A percentile compares a stretch with the other conserved stretches of the same genome.
These are phyloP conservation scores for Rhinoraja longicauda DNA, from an alignment of 2,797 vertebrate species.

Conservation along the genomic window DNA sequence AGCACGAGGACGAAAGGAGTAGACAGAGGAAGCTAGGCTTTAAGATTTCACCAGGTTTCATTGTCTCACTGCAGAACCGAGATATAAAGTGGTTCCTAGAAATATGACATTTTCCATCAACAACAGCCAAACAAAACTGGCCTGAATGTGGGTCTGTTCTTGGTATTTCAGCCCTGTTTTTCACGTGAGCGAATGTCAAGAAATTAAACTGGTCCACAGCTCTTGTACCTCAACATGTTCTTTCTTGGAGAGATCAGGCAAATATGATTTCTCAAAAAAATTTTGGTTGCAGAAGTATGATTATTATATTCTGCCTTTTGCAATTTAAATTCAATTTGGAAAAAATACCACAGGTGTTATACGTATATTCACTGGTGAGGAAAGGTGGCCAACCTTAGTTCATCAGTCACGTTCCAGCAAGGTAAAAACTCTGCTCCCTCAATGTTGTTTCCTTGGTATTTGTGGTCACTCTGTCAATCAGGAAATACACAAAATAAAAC, in stretches of 20 bases:
- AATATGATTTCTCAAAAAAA: not conserved
- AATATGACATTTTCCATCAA: constrained; percentile 7
- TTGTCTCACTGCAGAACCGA: too few relatives aligned
- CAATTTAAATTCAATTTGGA: not conserved
- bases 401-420: not conserved
- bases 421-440: too few relatives aligned
- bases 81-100: constrained; percentile 21
- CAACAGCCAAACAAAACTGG: constrained; percentile 29
- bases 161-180: constrained; percentile 1
- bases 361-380: not conserved
- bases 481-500: not conserved
- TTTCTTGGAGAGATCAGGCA: not conserved
- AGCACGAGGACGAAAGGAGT: not conserved
- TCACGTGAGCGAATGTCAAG: constrained; percentile 22
- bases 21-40: not conserved
- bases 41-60: not conserved
- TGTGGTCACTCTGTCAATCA: not conserved
- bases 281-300: not conserved
- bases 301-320: not conserved
- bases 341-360: not conserved
- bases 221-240: not conserved
- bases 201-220: constrained; percentile 3
- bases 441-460: not conserved
- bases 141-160: not conserved
- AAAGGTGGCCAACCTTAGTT: not conserved